A percentile compares a stretch with the other conserved stretches of the same genome.
These are phyloP conservation scores for Itoplectis maculator DNA, from an alignment of 2,888 invertebrate species.

Conservation along the genomic window DNA sequence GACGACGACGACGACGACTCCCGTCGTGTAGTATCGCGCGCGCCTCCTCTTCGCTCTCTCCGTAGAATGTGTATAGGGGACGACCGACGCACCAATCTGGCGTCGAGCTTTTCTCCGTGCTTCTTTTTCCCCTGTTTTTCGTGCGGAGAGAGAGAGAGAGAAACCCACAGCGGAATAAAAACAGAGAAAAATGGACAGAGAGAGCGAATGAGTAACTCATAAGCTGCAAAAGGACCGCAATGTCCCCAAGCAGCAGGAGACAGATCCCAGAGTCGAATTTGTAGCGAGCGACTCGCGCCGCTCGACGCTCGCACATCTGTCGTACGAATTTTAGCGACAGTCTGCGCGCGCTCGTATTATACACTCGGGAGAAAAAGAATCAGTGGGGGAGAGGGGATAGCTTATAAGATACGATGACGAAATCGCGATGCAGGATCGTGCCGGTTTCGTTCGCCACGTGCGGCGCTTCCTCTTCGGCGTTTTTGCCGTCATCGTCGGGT, in stretches of 20 bases:
- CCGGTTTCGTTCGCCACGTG: constrained; percentile 41
- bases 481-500: not conserved
- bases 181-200: no score
- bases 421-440: constrained; percentile 67
- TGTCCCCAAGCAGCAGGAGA: constrained; percentile 28
- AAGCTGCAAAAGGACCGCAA: constrained; percentile 5
- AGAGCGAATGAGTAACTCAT: no score
- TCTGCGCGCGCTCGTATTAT: not conserved
- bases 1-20: no score
- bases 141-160: constrained; percentile 14
- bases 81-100: constrained; percentile 59
- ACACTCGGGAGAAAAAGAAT: constrained; percentile 24
- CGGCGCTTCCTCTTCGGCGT: constrained; percentile 26
- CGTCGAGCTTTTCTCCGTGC: constrained; percentile 54
- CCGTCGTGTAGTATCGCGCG: constrained; percentile 47
- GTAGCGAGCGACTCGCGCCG: constrained; percentile 8
- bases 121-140: constrained; percentile 22
- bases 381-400: no score
- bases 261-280: constrained; percentile 33
- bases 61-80: constrained; percentile 40
- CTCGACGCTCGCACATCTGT: constrained; percentile 62
- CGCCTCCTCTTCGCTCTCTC: not conserved
- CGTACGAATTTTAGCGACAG: constrained; percentile 31
- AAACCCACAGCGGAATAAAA: no score
- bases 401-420: constrained; percentile 64